Base-by-base conservation (phyloP, 2,888 invertebrate species). In the Craniophora ligustri region DNA sequence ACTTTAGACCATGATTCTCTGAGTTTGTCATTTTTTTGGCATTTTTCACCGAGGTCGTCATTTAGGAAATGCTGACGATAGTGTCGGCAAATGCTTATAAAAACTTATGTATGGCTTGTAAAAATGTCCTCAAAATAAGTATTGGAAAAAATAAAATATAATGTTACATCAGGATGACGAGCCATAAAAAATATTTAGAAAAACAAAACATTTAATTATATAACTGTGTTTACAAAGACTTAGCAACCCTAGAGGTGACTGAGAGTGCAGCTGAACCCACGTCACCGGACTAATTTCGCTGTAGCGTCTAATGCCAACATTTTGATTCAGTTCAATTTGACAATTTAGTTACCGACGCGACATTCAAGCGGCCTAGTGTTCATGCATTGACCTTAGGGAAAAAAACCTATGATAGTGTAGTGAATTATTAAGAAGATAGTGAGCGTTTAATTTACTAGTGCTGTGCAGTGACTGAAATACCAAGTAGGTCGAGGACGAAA, bases 321-420 rank as follows among this genome's bases (percentile, higher is more conserved):
- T 84, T 86, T 82, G 85, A 88, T 86, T 85, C 87, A 84, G 84
- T 80, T 76, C 85, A 81, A 84, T 85, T 85, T 86, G 85, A 86
- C 88, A 84, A 87, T 88, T 89, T 81, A 91, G 92, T 90, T 79
- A 79, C 72, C 78, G 76, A 77, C 79, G 78, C 83, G 83, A 78
- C 81, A 81, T 84, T 81, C 83, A 78, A 70, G 69, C 67, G 69
- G 58, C 46, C 59, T 56, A 61, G 67, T 69, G 75, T 61, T 40
- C 61, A 63, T 67, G 44, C 49, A 51, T 62, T 65, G 69, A 76
- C 67, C 68, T 67, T 68, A 78, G 39, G 65, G 64, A 53, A 48
- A 60, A 58, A 70, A 39, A 23, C 28, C 15, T 41, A 26, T 14
- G 16, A 31, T 8, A 31, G 13, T 54, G 32, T 38, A 51, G 50